Conservation (phyloP, 2,797 vertebrate species). For the Dendrocincla fuliginosa region DNA sequence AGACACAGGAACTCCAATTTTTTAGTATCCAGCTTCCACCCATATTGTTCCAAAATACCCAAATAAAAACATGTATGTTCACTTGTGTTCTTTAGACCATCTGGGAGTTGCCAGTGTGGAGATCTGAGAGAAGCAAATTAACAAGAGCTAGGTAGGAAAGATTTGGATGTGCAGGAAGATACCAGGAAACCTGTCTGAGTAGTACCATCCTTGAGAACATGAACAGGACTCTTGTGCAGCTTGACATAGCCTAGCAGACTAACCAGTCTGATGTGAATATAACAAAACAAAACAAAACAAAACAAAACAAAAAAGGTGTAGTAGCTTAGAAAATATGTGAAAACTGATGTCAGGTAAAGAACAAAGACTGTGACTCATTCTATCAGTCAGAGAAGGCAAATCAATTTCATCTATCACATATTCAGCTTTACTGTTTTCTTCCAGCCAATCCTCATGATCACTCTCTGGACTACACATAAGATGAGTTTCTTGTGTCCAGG, state of each 20-base stretch:
- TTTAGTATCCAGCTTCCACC: neutral
- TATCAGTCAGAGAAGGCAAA: neutral
- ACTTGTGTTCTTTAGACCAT: neutral
- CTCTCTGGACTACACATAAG: neutral
- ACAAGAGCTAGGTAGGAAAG: neutral
- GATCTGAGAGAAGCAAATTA: neutral
- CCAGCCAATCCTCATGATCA: neutral
- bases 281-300: no score
- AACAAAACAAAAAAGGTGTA: neutral
- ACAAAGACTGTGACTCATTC: neutral
- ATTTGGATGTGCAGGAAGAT: neutral
- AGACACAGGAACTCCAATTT: neutral
- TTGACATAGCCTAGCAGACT: neutral
- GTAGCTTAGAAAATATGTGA: neutral
- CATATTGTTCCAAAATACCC: neutral
- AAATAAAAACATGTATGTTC: neutral
- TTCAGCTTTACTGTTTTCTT: neutral
- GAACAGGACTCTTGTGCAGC: neutral
- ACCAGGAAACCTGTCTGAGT: rapidly evolving
- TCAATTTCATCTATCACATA: neutral
- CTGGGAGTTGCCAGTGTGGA: rapidly evolving
- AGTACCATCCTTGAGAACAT: neutral
- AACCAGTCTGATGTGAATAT: neutral
- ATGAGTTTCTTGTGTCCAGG: neutral
- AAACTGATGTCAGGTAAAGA: neutral